Evolutionary conservation across 2,113 vertebrate species (phyloP), one percentile per base, ranked within the genome.

Genomic region (Callipepla californica): DNA sequence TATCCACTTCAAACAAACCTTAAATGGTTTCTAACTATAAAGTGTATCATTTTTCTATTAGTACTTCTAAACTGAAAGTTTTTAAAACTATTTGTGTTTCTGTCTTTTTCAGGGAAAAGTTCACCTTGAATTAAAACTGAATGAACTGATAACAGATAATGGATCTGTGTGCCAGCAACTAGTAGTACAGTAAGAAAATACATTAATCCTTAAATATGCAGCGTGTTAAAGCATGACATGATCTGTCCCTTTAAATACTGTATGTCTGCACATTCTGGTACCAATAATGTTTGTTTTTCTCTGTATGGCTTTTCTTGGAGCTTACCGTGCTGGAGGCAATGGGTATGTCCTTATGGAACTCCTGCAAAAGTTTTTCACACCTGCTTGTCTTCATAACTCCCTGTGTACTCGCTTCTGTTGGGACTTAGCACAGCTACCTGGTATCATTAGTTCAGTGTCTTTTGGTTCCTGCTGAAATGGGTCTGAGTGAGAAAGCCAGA

Each of bases 121-220:
- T 98, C 99, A 99, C 93, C 98, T 99, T 92, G 99, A 99, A 97
- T 98, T 99, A 98, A 98, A 98, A 93, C 94, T 99, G 96, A 99
- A 99, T 91, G 99, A 99, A 96, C 97, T 99, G 97, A 99, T 99
- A 97, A 99, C 99, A 94, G 99, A 99, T 88, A 99, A 98, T 75
- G 99, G 99, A 97, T 98, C 98, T 57, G 97, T 98, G 61, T 98
- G 98, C 97, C 99, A 99, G 83, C 98, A 99, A 47, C 98, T 99
- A 96, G 97, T 98, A 96, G 99, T 99, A 97, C 98, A 98, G 99
- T 99, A 98, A 99, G 98, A 87, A 96, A 94, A 93, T 94, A 89
- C 62, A 53, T 89, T 22, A 42, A 85, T 95, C 50, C 21, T 90
- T 93, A 38, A 77, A 53, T 89, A 51, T 55, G 63, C 48, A 40